phyloP scores from a whole-genome alignment of 2,113 vertebrate genomes.

The Lagopus leucura region DNA sequence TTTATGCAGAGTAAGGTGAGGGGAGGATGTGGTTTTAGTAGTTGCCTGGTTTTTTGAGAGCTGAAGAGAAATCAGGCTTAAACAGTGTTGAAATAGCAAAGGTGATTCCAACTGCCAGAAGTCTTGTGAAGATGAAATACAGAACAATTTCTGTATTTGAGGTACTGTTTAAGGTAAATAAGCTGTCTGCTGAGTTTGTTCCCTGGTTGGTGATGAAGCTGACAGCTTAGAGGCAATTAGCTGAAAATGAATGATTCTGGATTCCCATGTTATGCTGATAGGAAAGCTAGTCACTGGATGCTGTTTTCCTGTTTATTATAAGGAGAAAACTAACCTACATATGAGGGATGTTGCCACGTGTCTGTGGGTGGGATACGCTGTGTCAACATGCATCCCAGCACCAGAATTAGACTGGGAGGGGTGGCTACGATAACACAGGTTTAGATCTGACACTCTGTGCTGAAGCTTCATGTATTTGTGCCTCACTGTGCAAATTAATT shows the following conservation, averaged over 20 bases:
- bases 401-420: neutral
- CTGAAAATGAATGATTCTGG: neutral
- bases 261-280: neutral
- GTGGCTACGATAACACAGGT: neutral
- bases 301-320: neutral
- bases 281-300: neutral
- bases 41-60: neutral
- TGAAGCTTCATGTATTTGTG: neutral
- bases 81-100: neutral
- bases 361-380: neutral
- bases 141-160: neutral
- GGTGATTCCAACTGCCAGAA: neutral
- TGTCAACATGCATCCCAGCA: constrained; percentile 3
- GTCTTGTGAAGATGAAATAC: neutral
- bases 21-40: neutral
- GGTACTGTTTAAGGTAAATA: neutral
- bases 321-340: neutral
- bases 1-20: neutral
- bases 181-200: neutral
- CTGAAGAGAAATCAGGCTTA: neutral
- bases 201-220: neutral
- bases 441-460: neutral
- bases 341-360: neutral
- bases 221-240: neutral
- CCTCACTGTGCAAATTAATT: neutral